Base-by-base conservation (phyloP, 2,888 invertebrate species). In the Catocala nupta region DNA sequence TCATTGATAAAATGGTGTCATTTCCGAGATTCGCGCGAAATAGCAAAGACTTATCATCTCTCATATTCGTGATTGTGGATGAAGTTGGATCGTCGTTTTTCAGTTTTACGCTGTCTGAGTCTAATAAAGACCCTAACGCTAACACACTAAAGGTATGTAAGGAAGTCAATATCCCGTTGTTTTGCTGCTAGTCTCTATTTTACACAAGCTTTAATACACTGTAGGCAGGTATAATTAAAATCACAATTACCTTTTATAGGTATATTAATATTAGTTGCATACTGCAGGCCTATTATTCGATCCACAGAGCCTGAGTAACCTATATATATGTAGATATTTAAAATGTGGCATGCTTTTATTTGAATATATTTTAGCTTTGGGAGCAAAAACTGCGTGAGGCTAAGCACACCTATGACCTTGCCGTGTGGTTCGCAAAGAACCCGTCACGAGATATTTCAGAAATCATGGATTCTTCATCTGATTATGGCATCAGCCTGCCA, bases 321-420 rank as follows among this genome's bases (percentile, higher is more conserved):
- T 39, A 39, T 39, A 8, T 39, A 39, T 39, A 8, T 39, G 8
- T 7, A 7, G 9, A 7, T 39, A 39, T 39, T 39, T 8, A 8
- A 39, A 39, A 39, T 36, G 11, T 34, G 42, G 11, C 11, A n/a
- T 39, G 55, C 49, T 33, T 55, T n/a, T 44, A 54, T 47, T 43
- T 16, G 10, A 43, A 12, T 25, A 25, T 58, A 51, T 73, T 60
- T 12, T 70, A 96, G 95, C 93, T 94, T 53, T 98, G 97, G 97
- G 95, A 96, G 66, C 96, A 96, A 48, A 96, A 96, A 68, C 90
- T 98, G 42, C 94, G 95, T 63, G 97, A 97, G 84, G 97, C 98
- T 1, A 97, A 96, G 88, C 94, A 96, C 72, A 94, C 96, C n/a
- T 97, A 92, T 53, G 86, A 87, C 0, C 70, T 93, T 0, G 81